Conservation (phyloP, 1,140 invertebrate species). For the Harpegnathos saltator region DNA sequence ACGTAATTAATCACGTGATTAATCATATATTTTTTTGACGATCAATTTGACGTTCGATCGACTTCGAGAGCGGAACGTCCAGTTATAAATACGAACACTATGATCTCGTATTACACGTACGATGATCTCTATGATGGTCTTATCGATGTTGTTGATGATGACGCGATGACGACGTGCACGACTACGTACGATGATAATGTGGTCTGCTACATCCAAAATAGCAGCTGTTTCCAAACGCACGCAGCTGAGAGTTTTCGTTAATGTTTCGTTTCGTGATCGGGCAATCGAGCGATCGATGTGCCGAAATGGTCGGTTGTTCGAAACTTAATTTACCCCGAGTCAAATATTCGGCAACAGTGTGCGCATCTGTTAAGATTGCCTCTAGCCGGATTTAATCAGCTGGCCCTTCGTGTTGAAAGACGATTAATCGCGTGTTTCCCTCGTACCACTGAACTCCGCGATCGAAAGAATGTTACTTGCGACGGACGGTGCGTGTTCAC, state of each 20-base stretch:
- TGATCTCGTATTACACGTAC: constrained; percentile 61
- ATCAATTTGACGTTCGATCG: constrained; percentile 52
- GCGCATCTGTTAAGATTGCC: constrained; percentile 9
- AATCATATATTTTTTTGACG: too few species aligned
- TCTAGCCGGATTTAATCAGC: constrained; percentile 10
- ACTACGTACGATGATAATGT: constrained; percentile 54
- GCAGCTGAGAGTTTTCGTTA: background rate
- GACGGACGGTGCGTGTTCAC: background rate
- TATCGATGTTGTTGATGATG: constrained; percentile 51
- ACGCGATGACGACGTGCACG: constrained; percentile 50
- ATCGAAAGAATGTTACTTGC: background rate
- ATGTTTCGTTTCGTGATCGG: background rate
- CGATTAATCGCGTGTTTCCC: constrained; percentile 4
- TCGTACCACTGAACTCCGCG: background rate
- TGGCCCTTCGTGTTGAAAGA: background rate
- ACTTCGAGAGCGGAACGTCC: constrained; percentile 60
- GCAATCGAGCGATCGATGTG: constrained; percentile 15
- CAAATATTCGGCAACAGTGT: constrained; percentile 14
- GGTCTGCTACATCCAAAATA: constrained; percentile 1
- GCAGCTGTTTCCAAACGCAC: background rate
- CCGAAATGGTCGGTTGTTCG: constrained; percentile 3
- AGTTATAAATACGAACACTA: constrained; percentile 57
- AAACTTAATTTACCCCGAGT: constrained; percentile 25
- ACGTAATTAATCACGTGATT: too few species aligned
- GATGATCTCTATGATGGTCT: constrained; percentile 40